Base-by-base conservation (phyloP, 2,888 invertebrate species). In the Abrostola tripartita region DNA sequence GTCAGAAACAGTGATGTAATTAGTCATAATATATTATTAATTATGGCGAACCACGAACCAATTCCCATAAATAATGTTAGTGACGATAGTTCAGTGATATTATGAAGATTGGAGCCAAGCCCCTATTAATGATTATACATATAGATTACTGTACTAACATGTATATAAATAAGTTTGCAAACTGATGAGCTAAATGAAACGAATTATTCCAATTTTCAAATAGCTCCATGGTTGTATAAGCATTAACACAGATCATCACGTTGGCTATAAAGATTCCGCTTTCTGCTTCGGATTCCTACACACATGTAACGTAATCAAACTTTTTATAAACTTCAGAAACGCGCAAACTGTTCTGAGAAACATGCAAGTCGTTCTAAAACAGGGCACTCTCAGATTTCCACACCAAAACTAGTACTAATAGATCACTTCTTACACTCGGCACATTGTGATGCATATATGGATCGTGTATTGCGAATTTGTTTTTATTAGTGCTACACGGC, bases 381-480 rank as follows among this genome's bases (percentile, higher is more conserved):
- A 74, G 71, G 70, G 38, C 72, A 62, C 60, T 71, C 77, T 80
- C 76, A 74, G 72, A 76, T 81, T 78, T 77, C 81, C 67, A 79
- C 74, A 72, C 79, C 81, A 68, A 78, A 84, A 69, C 62, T 69
- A 76, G 83, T 78, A 65, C 74, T 78, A 76, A 68, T 79, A 79
- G 74, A 79, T 76, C 65, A 74, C 52, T 75, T 71, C 61, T 78
- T 72, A 69, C 62, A 73, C 65, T 73, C 67, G 57, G 47, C 64
- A 78, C 78, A 78, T 84, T 84, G 74, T 83, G 73, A 73, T 81
- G 71, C 81, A 61, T 74, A 78, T 76, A 83, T 76, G 81, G 82
- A 56, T 66, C 72, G 58, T 65, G 65, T 64, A 69, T 63, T 58
- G 65, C 63, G 52, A 75, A 77, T 72, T 66, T 78, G 72, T 76